Base-by-base conservation (phyloP, 2,797 vertebrate species). In the Crocidura indochinensis region DNA sequence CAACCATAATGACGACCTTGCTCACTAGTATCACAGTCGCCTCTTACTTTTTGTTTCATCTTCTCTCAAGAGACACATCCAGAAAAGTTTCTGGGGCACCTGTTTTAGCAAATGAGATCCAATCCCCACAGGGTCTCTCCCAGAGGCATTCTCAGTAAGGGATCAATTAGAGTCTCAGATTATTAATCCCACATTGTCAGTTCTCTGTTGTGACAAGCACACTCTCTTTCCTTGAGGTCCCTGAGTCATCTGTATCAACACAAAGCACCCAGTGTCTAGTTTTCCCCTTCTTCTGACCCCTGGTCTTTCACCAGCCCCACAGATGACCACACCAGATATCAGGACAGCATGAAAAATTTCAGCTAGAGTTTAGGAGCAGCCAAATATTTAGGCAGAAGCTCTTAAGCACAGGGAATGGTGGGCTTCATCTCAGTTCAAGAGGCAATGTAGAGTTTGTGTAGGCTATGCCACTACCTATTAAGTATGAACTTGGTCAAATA, bases 81-180 rank as follows among this genome's bases (percentile, higher is more conserved):
- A 65, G 62, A 69, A 69, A 53, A 82, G 4, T 74, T 81, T 51
- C 88, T 76, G 10, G 29, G 17, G 2, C 38, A 29, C 26, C 2
- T 72, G 81, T 87, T 8, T 68, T 75, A 46, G 51, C 73, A 93
- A 91, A 90, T 11, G 29, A 72, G 64, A 93, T 24, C 6, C 9
- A 74, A 51, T 71, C 71, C 49, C 67, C 49, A 27, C 26, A 44
- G 9, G 46, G 44, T 24, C 10, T 15, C 20, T 73, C 26, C 22
- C 49, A 86, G 74, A 81, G 27, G 49, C 10, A 0, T 77, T 44
- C 74, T 51, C n/a, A 19, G 9, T 10, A 53, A 84, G 65, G 44
- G 49, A 29, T 56, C 83, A 77, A 77, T 76, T 76, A 22, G 65
- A 49, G 14, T 71, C 64, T 27, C 47, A 3, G 12, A 12, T 65